Evolutionary conservation across 2,113 vertebrate species (phyloP).

Genomic region (Ailuropoda melanoleuca): DNA sequence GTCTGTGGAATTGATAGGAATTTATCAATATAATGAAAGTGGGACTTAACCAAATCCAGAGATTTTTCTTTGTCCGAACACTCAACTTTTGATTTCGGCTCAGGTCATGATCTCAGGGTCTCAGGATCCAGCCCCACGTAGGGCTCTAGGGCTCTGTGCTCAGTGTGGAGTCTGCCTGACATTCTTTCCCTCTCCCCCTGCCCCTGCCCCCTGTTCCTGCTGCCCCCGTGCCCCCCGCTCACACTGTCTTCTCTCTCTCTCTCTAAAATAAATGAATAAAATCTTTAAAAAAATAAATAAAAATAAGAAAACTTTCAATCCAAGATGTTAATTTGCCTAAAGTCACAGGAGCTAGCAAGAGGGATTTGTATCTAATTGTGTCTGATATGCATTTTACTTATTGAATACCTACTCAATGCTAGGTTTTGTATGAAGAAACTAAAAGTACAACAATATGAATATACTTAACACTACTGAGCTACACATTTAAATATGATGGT

Average conservation of each 20-base stretch:
- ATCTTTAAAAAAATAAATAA: background rate
- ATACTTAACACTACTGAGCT: background rate
- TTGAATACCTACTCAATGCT: background rate
- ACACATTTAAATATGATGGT: background rate
- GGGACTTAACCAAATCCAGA: background rate
- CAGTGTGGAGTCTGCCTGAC: too few species aligned
- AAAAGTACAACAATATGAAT: background rate
- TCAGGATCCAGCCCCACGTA: background rate
- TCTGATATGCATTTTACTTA: background rate
- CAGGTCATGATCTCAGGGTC: background rate
- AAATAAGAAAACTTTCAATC: background rate
- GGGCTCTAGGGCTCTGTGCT: background rate
- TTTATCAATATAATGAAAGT: background rate
- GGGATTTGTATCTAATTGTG: background rate
- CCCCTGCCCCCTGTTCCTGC: too few species aligned
- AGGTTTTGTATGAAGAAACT: background rate
- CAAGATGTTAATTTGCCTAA: background rate
- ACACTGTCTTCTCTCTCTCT: too few species aligned
- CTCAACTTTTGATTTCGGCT: background rate
- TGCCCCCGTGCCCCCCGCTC: too few species aligned
- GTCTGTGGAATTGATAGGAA: background rate
- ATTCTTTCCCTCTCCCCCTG: too few species aligned
- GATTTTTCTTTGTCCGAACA: background rate
- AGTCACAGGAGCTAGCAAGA: background rate
- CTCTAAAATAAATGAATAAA: too few species aligned